Percentiles rank a stretch among this genome's conserved stretches.
These are phyloP conservation scores for Lobophora halterata DNA, from an alignment of 2,888 invertebrate species.

Conservation along the genomic window DNA sequence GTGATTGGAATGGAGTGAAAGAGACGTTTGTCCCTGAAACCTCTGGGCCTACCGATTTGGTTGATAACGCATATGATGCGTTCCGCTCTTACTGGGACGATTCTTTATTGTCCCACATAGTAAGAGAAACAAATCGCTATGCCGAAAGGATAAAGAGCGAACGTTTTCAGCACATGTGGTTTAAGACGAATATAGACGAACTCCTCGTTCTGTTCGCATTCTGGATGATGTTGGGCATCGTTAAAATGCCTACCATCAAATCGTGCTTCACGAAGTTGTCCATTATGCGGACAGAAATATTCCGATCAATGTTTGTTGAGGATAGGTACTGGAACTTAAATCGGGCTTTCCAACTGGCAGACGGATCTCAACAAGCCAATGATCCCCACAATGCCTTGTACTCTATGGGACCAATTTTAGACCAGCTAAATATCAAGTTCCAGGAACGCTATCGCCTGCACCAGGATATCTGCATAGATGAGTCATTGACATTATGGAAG, in stretches of 20 bases:
- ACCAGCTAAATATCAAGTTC: constrained; percentile 11
- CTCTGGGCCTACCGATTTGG: constrained; percentile 1
- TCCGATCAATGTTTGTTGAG: constrained; percentile 17
- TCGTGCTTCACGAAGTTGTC: constrained; percentile 27
- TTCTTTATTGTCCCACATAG: constrained; percentile 2
- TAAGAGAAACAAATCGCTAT: constrained; percentile 1
- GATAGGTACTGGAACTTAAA: constrained; percentile 20
- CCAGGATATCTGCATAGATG: constrained; percentile 21
- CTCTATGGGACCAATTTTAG: constrained; percentile 17
- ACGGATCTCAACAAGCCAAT: constrained; percentile 13
- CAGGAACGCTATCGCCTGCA: constrained; percentile 17
- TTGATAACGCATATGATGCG: constrained; percentile 3
- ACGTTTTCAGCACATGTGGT: background rate
- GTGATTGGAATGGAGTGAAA: constrained; percentile 2
- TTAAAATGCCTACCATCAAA: constrained; percentile 20
- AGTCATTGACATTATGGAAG: constrained; percentile 29
- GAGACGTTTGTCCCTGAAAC: constrained; percentile 4
- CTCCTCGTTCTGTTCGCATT: constrained; percentile 7
- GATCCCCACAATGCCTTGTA: constrained; percentile 4
- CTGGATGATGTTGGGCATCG: constrained; percentile 19
- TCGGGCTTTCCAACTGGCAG: constrained; percentile 26
- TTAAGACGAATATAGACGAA: constrained; percentile 2
- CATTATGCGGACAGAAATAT: constrained; percentile 22
- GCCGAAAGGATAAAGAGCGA: background rate
- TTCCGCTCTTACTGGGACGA: constrained; percentile 1